These are phyloP conservation scores for Antheraea assamensis DNA, from an alignment of 2,888 invertebrate genomes.

Conservation along the genomic window DNA sequence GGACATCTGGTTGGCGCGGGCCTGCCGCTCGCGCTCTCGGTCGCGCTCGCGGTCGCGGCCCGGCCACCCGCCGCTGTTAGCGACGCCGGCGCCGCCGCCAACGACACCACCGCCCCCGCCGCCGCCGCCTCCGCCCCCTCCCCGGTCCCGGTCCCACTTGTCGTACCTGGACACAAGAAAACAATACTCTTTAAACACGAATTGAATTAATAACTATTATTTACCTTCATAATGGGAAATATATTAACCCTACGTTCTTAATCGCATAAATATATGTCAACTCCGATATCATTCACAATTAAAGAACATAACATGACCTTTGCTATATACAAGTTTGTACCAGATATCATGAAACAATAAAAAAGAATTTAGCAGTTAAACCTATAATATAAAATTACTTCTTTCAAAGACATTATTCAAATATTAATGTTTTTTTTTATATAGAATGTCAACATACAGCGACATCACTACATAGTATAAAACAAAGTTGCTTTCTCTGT, in stretches of 20 bases:
- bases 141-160: slow-evolving; percentile 78
- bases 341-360: not conserved
- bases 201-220: too few species aligned
- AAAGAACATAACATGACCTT: not conserved
- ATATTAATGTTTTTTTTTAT: not conserved
- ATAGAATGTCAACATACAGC: not conserved
- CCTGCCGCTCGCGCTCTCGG: slow-evolving; percentile 89
- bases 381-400: not conserved
- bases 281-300: not conserved
- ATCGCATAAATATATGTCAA: not conserved
- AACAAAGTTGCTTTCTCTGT: too few species aligned
- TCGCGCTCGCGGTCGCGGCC: slow-evolving; percentile 86
- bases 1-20: slow-evolving; percentile 89
- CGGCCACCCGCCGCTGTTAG: slow-evolving; percentile 54
- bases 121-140: slow-evolving; percentile 60
- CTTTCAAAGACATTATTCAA: not conserved
- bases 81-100: slow-evolving; percentile 37
- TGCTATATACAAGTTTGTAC: not conserved
- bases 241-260: not conserved
- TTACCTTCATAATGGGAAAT: too few species aligned
- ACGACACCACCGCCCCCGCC: slow-evolving; percentile 41
- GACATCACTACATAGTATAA: too few species aligned
- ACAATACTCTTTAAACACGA: not conserved
- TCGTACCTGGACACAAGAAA: slow-evolving; percentile 64
- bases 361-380: not conserved